Percentiles rank a stretch among this genome's conserved stretches.
Evolutionary conservation across 2,888 invertebrate species (phyloP).

Genomic region (Callimorpha dominula): DNA sequence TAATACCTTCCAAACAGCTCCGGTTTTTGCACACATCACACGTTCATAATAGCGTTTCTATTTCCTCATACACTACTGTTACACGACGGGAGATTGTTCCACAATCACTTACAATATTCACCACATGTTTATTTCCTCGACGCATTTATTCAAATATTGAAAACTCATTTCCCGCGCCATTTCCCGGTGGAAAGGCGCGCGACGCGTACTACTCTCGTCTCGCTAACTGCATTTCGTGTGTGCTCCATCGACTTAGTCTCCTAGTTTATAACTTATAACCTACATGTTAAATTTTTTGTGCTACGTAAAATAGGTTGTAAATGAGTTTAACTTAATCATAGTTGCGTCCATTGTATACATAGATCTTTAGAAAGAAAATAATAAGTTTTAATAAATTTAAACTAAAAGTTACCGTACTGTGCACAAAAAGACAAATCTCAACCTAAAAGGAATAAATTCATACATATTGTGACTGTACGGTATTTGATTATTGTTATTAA

Average conservation of each 20-base stretch:
- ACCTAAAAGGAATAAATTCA: neutral
- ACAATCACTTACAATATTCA: slow-evolving; percentile 77
- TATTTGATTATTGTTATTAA: neutral
- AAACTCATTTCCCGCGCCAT: slow-evolving; percentile 82
- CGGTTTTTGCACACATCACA: slow-evolving; percentile 40
- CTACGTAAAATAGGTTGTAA: neutral
- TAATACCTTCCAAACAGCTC: slow-evolving; percentile 5
- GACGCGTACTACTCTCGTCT: slow-evolving; percentile 46
- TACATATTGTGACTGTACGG: neutral
- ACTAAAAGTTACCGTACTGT: too few species aligned
- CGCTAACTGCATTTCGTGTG: slow-evolving; percentile 51
- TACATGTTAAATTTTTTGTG: neutral
- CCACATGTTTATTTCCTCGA: slow-evolving; percentile 80
- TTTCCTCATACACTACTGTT: slow-evolving; percentile 56
- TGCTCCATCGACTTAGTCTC: slow-evolving; percentile 42
- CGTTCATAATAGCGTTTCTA: slow-evolving; percentile 53
- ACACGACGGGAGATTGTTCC: slow-evolving; percentile 65
- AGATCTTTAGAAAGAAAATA: neutral
- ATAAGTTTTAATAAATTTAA: too few species aligned
- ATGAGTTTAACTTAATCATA: neutral
- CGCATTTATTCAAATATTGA: slow-evolving; percentile 81
- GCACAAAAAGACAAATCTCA: neutral
- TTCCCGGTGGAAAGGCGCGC: slow-evolving; percentile 64
- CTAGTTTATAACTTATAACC: slow-evolving; percentile 26
- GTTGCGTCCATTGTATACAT: neutral